Conservation (phyloP, 2,888 invertebrate genomes). For the Cyaniris semiargus region DNA sequence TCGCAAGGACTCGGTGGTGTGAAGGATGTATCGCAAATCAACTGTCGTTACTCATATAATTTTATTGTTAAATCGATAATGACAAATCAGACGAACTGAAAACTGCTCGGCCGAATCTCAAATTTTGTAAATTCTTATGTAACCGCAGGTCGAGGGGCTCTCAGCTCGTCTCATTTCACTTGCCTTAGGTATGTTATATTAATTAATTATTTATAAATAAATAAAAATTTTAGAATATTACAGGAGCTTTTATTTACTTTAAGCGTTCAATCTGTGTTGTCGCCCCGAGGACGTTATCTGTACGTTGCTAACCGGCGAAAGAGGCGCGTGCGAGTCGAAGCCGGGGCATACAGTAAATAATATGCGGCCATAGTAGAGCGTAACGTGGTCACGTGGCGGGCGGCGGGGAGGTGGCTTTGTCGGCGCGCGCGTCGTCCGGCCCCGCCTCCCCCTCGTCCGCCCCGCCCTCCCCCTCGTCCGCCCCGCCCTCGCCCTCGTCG, state of each 20-base stretch:
- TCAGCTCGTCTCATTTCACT: not conserved
- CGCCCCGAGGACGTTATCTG: not conserved
- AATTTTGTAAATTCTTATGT: constrained; percentile 36
- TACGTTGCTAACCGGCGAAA: not conserved
- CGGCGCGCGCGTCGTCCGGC: constrained; percentile 51
- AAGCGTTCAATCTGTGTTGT: not conserved
- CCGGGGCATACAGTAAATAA: not conserved
- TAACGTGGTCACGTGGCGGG: constrained; percentile 47
- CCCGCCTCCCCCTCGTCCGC: constrained; percentile 51
- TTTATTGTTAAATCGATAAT: constrained; percentile 68
- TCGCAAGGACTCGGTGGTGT: constrained; percentile 78
- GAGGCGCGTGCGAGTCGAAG: not conserved
- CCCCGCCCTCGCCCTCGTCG: constrained; percentile 52
- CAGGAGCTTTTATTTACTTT: constrained; percentile 35
- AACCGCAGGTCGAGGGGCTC: not conserved
- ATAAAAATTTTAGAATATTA: constrained; percentile 71
- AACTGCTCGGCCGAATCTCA: not conserved
- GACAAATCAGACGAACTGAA: constrained; percentile 10
- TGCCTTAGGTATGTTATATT: constrained; percentile 52
- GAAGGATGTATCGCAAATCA: constrained; percentile 43
- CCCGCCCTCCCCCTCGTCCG: constrained; percentile 54
- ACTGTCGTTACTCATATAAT: constrained; percentile 66
- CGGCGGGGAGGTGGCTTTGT: constrained; percentile 80
- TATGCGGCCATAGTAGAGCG: not conserved
- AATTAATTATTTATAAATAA: constrained; percentile 78